A percentile compares a stretch with the other conserved stretches of the same genome.
Conservation (phyloP, 2,113 vertebrate species). For the Chroicocephalus ridibundus region DNA sequence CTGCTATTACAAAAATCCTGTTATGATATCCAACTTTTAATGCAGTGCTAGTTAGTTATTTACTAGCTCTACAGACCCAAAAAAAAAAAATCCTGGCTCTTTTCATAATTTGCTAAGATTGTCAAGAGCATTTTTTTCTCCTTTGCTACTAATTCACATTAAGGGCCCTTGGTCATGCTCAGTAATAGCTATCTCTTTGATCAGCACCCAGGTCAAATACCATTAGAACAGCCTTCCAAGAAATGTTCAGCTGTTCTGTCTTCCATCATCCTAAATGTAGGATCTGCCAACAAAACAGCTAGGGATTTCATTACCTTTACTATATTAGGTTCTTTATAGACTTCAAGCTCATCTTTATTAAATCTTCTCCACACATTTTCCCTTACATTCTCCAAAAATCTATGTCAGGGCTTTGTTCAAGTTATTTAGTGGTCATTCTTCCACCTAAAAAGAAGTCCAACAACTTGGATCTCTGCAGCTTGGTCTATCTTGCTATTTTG, state of each 20-base stretch:
- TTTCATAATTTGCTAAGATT: neutral
- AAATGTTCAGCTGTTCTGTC: conserved; percentile 35
- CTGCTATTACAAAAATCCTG: neutral
- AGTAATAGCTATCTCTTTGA: conserved; percentile 23
- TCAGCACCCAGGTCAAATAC: conserved; percentile 51
- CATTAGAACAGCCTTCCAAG: conserved; percentile 24
- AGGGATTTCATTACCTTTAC: conserved; percentile 30
- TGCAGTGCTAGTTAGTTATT: neutral
- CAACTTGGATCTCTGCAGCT: neutral
- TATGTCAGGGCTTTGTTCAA: neutral
- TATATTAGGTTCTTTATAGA: neutral
- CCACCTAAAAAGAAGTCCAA: neutral
- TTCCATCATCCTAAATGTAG: conserved; percentile 10
- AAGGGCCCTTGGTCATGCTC: conserved; percentile 8
- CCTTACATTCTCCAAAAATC: neutral
- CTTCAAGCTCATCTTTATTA: conserved; percentile 29
- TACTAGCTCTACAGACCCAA: neutral
- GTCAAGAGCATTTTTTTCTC: neutral
- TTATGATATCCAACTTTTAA: neutral
- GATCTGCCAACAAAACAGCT: neutral
- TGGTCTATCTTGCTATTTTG: neutral
- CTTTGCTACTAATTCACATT: neutral
- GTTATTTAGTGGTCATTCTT: neutral
- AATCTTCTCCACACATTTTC: conserved; percentile 24
- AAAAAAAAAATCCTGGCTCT: neutral